Evolutionary conservation across 1,140 invertebrate genomes (phyloP).

Genomic region (Euura saliciscinereae): DNA sequence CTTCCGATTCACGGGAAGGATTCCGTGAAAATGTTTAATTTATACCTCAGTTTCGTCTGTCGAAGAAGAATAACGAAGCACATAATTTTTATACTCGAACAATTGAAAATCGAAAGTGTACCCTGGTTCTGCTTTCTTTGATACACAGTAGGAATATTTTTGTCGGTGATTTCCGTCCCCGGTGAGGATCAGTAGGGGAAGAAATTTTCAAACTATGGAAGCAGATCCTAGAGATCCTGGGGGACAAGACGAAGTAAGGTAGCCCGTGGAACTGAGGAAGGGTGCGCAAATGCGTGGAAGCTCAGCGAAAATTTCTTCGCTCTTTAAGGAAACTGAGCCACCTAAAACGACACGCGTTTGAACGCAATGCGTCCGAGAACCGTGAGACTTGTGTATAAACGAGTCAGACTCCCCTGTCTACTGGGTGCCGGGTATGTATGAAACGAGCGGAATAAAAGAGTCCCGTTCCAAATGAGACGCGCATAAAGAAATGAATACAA

Average conservation of each 20-base stretch:
- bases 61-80: no score
- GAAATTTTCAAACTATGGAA: not conserved
- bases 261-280: not conserved
- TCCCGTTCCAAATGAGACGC: no score
- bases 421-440: no score
- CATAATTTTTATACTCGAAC: no score
- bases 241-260: not conserved
- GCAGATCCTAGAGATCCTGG: not conserved
- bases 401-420: no score
- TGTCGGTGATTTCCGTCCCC: not conserved
- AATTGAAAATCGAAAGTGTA: not conserved
- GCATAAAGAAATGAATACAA: no score
- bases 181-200: not conserved
- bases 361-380: not conserved
- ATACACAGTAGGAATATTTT: not conserved
- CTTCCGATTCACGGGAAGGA: no score
- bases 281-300: not conserved
- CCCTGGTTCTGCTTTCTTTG: not conserved
- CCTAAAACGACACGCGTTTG: not conserved
- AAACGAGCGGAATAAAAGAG: no score
- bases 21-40: no score
- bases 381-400: no score
- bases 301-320: not conserved
- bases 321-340: not conserved
- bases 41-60: no score